Evolutionary conservation across 1,140 invertebrate species (phyloP).

Genomic region (Tribolium madens): DNA sequence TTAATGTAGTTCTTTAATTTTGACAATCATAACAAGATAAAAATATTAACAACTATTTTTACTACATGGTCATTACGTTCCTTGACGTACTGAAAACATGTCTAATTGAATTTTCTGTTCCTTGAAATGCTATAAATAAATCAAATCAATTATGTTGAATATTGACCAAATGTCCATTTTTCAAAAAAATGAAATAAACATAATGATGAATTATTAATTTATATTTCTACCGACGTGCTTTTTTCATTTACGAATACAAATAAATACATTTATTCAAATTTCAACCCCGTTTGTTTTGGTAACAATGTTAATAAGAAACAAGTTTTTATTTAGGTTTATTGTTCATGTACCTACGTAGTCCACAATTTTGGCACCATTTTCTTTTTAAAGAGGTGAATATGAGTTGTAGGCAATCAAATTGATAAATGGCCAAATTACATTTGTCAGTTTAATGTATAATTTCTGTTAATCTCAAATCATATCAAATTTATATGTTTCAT

Average conservation of each 20-base stretch:
- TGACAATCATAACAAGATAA: constrained; percentile 34
- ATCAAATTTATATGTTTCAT: not conserved
- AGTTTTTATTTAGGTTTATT: no score
- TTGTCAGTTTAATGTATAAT: not conserved
- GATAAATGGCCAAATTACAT: not conserved
- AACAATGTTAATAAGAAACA: no score
- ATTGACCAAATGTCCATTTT: not conserved
- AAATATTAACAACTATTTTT: constrained; percentile 36
- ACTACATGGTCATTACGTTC: constrained; percentile 16
- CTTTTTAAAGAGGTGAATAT: no score
- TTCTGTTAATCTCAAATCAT: not conserved
- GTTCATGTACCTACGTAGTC: no score
- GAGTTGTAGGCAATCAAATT: not conserved
- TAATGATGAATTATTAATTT: not conserved
- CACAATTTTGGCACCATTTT: no score
- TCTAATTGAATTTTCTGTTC: constrained; percentile 31
- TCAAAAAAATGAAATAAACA: not conserved
- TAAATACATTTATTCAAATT: no score
- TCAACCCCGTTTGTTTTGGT: no score
- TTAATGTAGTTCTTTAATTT: constrained; percentile 24
- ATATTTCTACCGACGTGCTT: no score
- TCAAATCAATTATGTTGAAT: not conserved
- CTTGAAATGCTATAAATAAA: not conserved
- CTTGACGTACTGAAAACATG: constrained; percentile 24
- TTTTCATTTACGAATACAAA: no score